Evolutionary conservation across 1,140 invertebrate species (phyloP), one percentile per base, ranked within the genome.

Genomic region (Nautilus pompilius): DNA sequence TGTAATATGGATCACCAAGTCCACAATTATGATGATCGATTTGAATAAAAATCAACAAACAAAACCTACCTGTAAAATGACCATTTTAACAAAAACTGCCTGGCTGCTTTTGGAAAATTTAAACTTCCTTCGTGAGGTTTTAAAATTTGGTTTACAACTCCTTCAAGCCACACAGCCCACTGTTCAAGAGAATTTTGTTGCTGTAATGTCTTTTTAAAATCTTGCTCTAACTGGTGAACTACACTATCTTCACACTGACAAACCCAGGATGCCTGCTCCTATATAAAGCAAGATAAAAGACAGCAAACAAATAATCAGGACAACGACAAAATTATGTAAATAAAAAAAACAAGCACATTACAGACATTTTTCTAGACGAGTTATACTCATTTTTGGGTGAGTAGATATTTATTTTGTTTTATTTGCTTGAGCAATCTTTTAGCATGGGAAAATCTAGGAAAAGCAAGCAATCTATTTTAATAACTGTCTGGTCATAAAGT

Each of bases 121-220:
- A 90, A 66, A 34, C 66, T 78, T 5, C 89, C 90, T 78, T 93
- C 90, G 79, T 95, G 93, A 62, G 92, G 91, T 74, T 93, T 91
- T 56, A 98, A 87, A 41, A 93, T 92, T 73, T 88, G 88, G 68
- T 91, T 90, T 33, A 89, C 95, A 48, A 98, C 93, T 45, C 89
- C 87, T 82, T 98, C 96, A 62, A 99, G 85, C 97, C 97, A 99
- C 46, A 88, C 87, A 32, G 96, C 95, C 97, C 97, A 99, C 80
- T 96, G 91, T 82, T 99, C 96, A 68, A 99, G 84, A 13, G 93
- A 90, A 77, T 93, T 93, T 82, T 96, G 93, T 74, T 93, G 92
- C 70, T 93, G 93, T 60, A 96, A 86, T 3, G 93, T 95, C 41
- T 90, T 86, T 85, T 98, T 98, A 76, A 98, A 99, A 80, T 98